Percentiles rank a stretch among this genome's conserved stretches.
phyloP scores from a whole-genome alignment of 1,140 invertebrate species.

The Harlomillsia oculata region DNA sequence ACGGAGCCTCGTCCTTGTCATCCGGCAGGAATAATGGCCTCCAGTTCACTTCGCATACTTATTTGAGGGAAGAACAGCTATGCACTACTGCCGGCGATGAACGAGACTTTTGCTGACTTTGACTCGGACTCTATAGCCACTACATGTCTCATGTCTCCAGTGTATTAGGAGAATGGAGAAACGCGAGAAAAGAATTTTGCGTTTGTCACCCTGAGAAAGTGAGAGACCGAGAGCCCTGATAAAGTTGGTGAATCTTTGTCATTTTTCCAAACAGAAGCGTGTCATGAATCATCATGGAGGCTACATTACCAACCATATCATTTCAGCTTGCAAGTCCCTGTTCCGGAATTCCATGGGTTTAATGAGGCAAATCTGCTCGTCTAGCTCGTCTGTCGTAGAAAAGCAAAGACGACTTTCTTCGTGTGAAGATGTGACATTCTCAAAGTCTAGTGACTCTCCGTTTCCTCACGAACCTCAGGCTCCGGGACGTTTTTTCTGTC shows the following conservation, averaged over 20 bases:
- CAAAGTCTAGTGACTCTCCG: constrained; percentile 4
- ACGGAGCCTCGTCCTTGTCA: too few relatives aligned
- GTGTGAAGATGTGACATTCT: constrained; percentile 5
- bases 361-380: constrained; percentile 8
- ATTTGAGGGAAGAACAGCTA: too few relatives aligned
- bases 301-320: constrained; percentile 1
- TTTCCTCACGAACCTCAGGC: background rate
- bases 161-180: too few relatives aligned
- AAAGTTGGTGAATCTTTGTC: background rate
- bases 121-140: too few relatives aligned
- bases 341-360: background rate
- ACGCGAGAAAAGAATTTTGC: background rate
- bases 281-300: constrained; percentile 20
- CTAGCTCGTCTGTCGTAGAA: background rate
- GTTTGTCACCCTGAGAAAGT: background rate
- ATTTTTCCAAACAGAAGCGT: constrained; percentile 5
- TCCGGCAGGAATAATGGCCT: too few relatives aligned
- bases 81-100: too few relatives aligned
- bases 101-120: too few relatives aligned
- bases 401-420: too few relatives aligned
- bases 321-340: background rate
- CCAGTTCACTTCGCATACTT: too few relatives aligned
- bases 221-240: background rate
- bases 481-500: constrained; percentile 8
- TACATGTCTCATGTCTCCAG: too few relatives aligned